A percentile compares a stretch with the other conserved stretches of the same genome.
These are phyloP conservation scores for Neria commutata DNA, from an alignment of 2,888 invertebrate genomes.

Conservation along the genomic window DNA sequence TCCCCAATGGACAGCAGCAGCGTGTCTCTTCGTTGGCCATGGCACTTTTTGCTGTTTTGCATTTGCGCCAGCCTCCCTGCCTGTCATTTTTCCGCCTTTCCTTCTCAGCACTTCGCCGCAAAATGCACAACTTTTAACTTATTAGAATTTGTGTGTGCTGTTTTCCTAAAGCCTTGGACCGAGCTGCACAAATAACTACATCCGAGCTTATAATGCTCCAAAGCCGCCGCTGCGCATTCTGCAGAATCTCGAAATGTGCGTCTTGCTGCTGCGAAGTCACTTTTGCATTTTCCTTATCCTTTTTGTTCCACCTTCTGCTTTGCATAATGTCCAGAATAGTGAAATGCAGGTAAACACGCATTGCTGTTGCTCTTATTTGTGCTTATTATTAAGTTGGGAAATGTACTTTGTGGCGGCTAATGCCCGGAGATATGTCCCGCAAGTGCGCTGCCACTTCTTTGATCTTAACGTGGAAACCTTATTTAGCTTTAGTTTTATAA, in stretches of 20 bases:
- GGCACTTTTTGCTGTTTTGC: no score
- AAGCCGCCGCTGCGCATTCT: not conserved
- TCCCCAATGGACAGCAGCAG: not conserved
- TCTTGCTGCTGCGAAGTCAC: not conserved
- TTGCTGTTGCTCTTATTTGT: not conserved
- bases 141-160: not conserved
- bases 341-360: not conserved
- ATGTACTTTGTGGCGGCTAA: not conserved
- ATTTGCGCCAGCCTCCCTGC: not conserved
- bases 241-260: no score
- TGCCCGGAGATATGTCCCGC: no score
- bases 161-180: not conserved
- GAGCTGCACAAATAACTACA: not conserved
- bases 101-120: not conserved
- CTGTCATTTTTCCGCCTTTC: not conserved
- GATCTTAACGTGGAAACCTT: not conserved
- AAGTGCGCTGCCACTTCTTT: no score
- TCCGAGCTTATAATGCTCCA: not conserved
- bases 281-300: not conserved
- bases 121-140: not conserved
- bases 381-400: not conserved
- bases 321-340: not conserved
- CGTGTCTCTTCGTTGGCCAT: no score
- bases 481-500: no score
- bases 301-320: not conserved